Evolutionary conservation across 2,888 invertebrate genomes (phyloP), one percentile per base, ranked within the genome.

Genomic region (Drosophila rubida): DNA sequence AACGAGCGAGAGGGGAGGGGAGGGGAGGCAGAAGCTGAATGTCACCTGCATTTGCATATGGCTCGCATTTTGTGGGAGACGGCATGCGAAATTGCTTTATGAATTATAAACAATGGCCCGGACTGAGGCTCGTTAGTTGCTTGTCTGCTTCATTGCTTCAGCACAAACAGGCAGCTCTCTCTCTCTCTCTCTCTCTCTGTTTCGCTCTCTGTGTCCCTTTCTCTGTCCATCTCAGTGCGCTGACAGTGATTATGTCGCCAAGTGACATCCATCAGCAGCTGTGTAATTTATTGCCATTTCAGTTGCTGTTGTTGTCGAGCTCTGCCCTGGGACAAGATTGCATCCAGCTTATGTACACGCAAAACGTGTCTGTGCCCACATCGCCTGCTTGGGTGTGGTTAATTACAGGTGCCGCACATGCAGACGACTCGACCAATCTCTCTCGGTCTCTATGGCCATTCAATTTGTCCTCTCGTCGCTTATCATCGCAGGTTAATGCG

Each of bases 161-260:
- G 27, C 57, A 37, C 35, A 45, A 45, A 37, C 65, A 54, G 64
- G 65, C 69, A 76, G 16, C 9, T n/a, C 14, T 35, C 1, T 42
- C n/a, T 32, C 27, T n/a, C 41, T 22, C 32, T 37, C 2, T 44
- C 25, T 22, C 53, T 35, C 32, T 25, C 19, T 13, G n/a, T 14
- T 22, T 22, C n/a, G 13, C 7, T 16, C 30, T 9, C 3, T 32
- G 11, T 32, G 41, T 35, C 27, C 57, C 32, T 44, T 11, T 60
- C 53, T 39, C 30, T 59, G 44, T 44, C 51, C 57, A 58, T 78
- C 65, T 72, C 72, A 63, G 62, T 80, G 78, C 73, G 65, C 80
- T 79, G 80, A 79, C 80, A 82, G 80, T 80, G 80, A 80, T 82
- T 82, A 80, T 82, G 80, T 79, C 70, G 76, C 82, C 80, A 79